Percentiles rank a stretch among this genome's conserved stretches.
phyloP scores from a whole-genome alignment of 2,113 vertebrate genomes.

The Elephas maximus region DNA sequence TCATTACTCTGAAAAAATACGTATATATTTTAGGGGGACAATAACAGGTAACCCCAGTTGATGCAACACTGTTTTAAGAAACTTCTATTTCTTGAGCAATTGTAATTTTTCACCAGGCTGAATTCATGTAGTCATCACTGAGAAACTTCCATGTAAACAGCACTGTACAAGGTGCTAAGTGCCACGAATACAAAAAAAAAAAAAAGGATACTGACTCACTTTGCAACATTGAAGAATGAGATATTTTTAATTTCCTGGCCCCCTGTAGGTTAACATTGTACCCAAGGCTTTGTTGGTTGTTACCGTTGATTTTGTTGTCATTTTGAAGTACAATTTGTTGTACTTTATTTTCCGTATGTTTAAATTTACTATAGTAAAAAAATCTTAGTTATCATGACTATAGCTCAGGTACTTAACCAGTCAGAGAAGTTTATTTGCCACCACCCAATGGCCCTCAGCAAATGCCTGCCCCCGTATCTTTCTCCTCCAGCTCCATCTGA shows the following conservation, averaged over 20 bases:
- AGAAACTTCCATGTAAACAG: not conserved
- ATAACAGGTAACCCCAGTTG: constrained; percentile 25
- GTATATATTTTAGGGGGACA: constrained; percentile 2
- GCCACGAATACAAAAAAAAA: not conserved
- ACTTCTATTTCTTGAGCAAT: constrained; percentile 34
- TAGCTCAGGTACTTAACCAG: not conserved
- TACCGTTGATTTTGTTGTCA: not conserved
- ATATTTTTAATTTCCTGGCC: not conserved
- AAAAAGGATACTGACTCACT: not conserved
- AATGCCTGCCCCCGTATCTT: no score
- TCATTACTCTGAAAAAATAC: not conserved
- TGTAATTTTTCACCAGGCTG: not conserved
- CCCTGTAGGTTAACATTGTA: not conserved
- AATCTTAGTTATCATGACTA: not conserved
- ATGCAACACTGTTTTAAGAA: constrained; percentile 49
- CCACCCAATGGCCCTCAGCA: no score
- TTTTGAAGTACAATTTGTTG: constrained; percentile 33
- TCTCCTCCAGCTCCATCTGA: not conserved
- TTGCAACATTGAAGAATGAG: not conserved
- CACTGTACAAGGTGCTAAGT: not conserved
- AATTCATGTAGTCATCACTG: not conserved
- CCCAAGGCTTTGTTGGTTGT: not conserved
- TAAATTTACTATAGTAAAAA: not conserved
- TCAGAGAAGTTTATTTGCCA: not conserved
- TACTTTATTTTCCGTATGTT: not conserved